A percentile compares a stretch with the other conserved stretches of the same genome.
Evolutionary conservation across 2,888 invertebrate genomes (phyloP).

Genomic region (Machimus rusticus): DNA sequence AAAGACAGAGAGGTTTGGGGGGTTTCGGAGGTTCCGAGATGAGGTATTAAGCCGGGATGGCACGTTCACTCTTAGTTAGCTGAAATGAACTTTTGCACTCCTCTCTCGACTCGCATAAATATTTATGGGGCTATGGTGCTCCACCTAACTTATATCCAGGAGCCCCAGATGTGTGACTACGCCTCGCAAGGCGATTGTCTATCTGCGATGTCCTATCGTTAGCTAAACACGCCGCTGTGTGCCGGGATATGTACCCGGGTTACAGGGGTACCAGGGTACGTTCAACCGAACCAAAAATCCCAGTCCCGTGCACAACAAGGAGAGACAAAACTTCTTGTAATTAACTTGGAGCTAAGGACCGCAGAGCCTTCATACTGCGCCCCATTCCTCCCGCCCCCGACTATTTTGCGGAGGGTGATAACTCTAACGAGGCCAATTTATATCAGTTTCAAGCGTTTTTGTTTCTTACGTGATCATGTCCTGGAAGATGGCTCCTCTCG

Average conservation of each 20-base stretch:
- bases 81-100: slow-evolving; percentile 40
- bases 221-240: slow-evolving; percentile 11
- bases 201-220: slow-evolving; percentile 36
- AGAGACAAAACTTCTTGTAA: slow-evolving; percentile 37
- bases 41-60: slow-evolving; percentile 41
- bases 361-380: background rate
- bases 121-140: slow-evolving; percentile 57
- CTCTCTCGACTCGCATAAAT: slow-evolving; percentile 57
- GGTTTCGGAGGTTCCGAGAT: background rate
- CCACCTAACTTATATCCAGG: slow-evolving; percentile 33
- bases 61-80: slow-evolving; percentile 37
- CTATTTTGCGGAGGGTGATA: slow-evolving; percentile 28
- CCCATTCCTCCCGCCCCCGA: background rate
- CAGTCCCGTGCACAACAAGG: background rate
- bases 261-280: background rate
- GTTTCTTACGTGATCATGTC: slow-evolving; percentile 27
- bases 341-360: slow-evolving; percentile 34
- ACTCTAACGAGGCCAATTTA: slow-evolving; percentile 41
- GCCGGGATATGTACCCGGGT: background rate
- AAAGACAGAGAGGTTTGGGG: background rate
- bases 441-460: slow-evolving; percentile 39
- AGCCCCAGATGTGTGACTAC: slow-evolving; percentile 33
- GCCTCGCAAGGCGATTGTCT: slow-evolving; percentile 31
- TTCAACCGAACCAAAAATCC: slow-evolving; percentile 29
- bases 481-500: slow-evolving; percentile 17